Base-by-base conservation (phyloP, 2,888 invertebrate genomes). In the Watsonalla binaria region DNA sequence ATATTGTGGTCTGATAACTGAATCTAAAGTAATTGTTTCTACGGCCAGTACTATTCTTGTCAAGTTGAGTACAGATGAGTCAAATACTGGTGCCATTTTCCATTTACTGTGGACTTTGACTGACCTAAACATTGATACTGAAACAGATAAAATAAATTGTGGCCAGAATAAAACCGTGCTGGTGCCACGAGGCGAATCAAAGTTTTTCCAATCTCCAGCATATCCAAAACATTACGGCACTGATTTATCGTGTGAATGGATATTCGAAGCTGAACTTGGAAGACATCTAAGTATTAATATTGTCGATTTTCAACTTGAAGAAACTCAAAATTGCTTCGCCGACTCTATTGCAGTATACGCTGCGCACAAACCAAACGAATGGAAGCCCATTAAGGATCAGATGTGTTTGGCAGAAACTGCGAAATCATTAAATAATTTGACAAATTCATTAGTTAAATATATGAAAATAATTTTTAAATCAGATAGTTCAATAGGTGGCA, bases 201-300 rank as follows among this genome's bases (percentile, higher is more conserved):
- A 60, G 5, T 72, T 70, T 5, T 78, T 97, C 9, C 82, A 75
- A 0, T 96, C 97, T 5, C 97, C 97, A 0, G 95, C 96, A 51
- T 97, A 93, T 84, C 96, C 96, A 0, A 11, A 86, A 50, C 92
- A 93, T 0, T 97, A 97, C 74, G 88, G 65, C 0, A 55, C 79
- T 13, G 84, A 93, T 68, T 76, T 95, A 46, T 84, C 93, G 50
- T 97, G 97, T 75, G 90, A 91, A 55, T 98, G 97, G 97, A 86
- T 92, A 0, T 92, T 96, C 53, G 87, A 92, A 54, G 89, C 96
- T 0, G 75, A 68, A 53, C 79, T 88, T 0, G 93, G 93, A 24
- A 90, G 91, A 51, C 95, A 96, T 70, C 77, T 96, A 5, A 76
- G 74, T 45, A 58, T 97, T 8, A 72, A 68, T 46, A 92, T 97